Conservation (phyloP, 2,888 invertebrate species). For the Pyrocoelia pectoralis region DNA sequence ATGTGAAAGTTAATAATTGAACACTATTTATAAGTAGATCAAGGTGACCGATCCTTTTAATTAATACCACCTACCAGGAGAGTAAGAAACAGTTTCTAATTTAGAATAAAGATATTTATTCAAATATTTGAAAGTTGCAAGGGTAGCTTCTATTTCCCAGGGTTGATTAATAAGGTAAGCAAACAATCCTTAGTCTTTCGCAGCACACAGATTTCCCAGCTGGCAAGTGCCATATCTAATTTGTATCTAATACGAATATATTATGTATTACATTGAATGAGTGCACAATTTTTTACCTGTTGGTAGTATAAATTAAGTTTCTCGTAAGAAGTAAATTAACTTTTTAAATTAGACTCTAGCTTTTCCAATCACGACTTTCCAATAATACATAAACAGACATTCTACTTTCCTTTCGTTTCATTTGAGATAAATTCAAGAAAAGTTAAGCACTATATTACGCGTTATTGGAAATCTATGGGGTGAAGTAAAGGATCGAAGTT, state of each 20-base stretch:
- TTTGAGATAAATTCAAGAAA: not conserved
- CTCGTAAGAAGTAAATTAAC: not conserved
- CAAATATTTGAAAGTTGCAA: conserved; percentile 29
- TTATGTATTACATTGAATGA: conserved; percentile 12
- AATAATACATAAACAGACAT: not conserved
- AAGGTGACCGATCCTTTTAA: too few species aligned
- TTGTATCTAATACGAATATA: conserved; percentile 22
- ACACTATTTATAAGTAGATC: too few species aligned
- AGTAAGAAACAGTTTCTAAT: not conserved
- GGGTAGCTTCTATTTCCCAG: conserved; percentile 17
- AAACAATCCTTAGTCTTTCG: conserved; percentile 25
- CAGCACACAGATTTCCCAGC: conserved; percentile 29
- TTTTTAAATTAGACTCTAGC: not conserved
- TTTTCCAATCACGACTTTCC: not conserved
- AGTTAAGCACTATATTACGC: conserved; percentile 4
- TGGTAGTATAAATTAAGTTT: not conserved
- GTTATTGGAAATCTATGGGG: conserved; percentile 13
- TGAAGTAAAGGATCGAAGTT: conserved; percentile 25
- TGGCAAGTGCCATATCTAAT: conserved; percentile 27
- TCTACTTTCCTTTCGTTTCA: not conserved
- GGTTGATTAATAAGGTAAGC: conserved; percentile 32
- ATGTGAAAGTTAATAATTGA: too few species aligned
- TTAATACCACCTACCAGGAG: too few species aligned
- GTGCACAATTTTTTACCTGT: not conserved
- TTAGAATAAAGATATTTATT: conserved; percentile 16